Evolutionary conservation across 2,113 vertebrate genomes (phyloP).

Genomic region (Odontophorus gujanensis): DNA sequence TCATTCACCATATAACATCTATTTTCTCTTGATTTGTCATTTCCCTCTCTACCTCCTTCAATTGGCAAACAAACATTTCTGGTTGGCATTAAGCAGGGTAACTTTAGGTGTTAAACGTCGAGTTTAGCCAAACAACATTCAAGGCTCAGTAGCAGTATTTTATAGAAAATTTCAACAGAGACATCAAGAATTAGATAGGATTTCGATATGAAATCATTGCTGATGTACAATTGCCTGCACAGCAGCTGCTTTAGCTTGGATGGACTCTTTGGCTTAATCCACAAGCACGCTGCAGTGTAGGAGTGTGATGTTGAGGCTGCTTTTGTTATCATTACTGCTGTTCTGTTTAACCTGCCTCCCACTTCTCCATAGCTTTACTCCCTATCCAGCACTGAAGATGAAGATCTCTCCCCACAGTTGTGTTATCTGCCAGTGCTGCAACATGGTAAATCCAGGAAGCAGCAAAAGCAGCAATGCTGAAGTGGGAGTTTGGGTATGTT

Average conservation of each 20-base stretch:
- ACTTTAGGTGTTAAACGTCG: neutral
- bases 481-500: neutral
- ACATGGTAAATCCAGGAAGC: neutral
- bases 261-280: neutral
- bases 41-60: conserved; percentile 30
- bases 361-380: neutral
- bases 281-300: neutral
- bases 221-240: neutral
- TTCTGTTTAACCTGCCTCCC: neutral
- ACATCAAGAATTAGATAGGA: neutral
- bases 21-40: neutral
- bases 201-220: conserved; percentile 3
- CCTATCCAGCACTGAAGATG: neutral
- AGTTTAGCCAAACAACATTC: neutral
- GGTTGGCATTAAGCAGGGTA: neutral
- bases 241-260: neutral
- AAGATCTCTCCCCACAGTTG: neutral
- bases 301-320: neutral
- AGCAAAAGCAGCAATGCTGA: neutral
- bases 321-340: neutral
- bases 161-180: neutral
- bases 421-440: neutral
- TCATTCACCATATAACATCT: conserved; percentile 1
- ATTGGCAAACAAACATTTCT: conserved; percentile 20
- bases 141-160: neutral